Percentiles rank a stretch among this genome's conserved stretches.
phyloP scores from a whole-genome alignment of 2,888 invertebrate species.

The Platycnemis pennipes region DNA sequence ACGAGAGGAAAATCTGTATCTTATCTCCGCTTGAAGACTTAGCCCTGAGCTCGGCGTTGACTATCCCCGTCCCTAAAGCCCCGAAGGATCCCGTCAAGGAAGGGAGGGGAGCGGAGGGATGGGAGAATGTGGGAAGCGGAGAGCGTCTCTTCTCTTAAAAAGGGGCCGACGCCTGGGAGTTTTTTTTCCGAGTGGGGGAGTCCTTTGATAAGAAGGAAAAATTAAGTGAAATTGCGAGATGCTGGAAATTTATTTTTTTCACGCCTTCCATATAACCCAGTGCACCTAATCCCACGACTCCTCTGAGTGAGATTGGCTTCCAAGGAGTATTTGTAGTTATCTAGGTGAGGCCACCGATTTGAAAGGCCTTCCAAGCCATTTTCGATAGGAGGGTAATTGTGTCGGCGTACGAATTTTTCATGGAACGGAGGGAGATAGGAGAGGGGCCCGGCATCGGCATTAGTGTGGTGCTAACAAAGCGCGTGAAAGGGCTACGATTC shows the following conservation, averaged over 20 bases:
- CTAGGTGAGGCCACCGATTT: too few species aligned
- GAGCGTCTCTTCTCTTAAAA: background rate
- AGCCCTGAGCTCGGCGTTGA: background rate
- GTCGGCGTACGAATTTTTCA: too few species aligned
- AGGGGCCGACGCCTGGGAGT: background rate
- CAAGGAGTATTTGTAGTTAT: too few species aligned
- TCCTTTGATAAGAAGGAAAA: conserved; percentile 15
- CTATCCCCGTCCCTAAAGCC: background rate
- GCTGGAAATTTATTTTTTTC: background rate
- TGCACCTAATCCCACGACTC: background rate
- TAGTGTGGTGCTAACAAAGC: too few species aligned
- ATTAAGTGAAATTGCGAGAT: background rate
- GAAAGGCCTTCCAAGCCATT: too few species aligned
- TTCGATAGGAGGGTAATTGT: too few species aligned
- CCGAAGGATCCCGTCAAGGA: background rate
- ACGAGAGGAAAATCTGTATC: conserved; percentile 1
- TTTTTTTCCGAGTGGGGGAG: background rate
- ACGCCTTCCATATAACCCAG: background rate
- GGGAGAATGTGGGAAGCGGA: background rate
- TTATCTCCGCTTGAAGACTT: background rate
- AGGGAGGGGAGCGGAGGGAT: background rate
- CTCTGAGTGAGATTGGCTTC: background rate
- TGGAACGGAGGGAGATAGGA: too few species aligned
- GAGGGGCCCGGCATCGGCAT: too few species aligned
- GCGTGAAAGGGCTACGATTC: too few species aligned